Evolutionary conservation across 2,113 vertebrate species (phyloP), one percentile per base, ranked within the genome.

Genomic region (Aphyosemion australe): DNA sequence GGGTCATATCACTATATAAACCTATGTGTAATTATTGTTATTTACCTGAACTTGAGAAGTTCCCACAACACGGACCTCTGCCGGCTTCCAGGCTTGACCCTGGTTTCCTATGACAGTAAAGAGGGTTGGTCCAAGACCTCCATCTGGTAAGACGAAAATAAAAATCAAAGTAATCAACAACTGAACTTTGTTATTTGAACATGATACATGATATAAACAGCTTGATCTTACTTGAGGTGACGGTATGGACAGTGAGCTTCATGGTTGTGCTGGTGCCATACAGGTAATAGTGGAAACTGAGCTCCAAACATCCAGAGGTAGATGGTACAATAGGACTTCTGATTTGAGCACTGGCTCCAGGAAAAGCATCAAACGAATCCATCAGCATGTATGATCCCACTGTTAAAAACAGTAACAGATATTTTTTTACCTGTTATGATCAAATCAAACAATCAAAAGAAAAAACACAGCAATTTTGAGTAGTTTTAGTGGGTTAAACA

Each of bases 371-470:
- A 0, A 0, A 0, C 11, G 93, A 89, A 54, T 94, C 93, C 91
- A 95, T 19, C 56, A 95, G 82, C 91, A 95, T 85, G 69, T 93
- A 95, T 2, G 0, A 0, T 2, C 94, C 94, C 0, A 88, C 94
- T 95, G 51, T 12, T 78, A 19, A 61, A 14, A 18, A 55, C 9
- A 37, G n/a, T 6, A n/a, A 18, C 5, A 32, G 8, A 37, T n/a
- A n/a, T n/a, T 4, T 39, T 39, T 12, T 12, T 46, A 16, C 16
- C 45, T 47, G 16, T 8, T 47, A 16, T 7, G n/a, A 47, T 8
- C 45, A 47, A 47, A 18, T 18, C 16, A 18, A 47, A 47, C 45
- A 47, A 26, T 26, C 1, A 26, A 26, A 26, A 26, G 26, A 26
- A 26, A 1, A 26, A 26, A 26, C 5, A 5, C 26, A 26, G 26